Conservation (phyloP, 2,113 vertebrate genomes). For the Promerops cafer region DNA sequence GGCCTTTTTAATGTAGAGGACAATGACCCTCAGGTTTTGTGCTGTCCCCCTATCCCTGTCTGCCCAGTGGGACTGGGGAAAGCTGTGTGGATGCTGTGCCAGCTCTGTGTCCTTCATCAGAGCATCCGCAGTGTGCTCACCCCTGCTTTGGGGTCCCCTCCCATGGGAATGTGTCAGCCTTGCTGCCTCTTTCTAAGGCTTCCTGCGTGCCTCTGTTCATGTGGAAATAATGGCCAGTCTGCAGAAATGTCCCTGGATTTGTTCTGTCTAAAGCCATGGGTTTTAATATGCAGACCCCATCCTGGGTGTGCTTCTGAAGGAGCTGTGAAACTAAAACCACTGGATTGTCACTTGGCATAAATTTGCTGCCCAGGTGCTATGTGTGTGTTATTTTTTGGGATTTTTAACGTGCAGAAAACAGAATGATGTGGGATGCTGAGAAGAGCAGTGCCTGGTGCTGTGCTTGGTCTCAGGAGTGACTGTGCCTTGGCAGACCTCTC, state of each 20-base stretch:
- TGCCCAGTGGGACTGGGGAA: not conserved
- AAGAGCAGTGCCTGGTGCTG: not conserved
- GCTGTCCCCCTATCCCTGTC: not conserved
- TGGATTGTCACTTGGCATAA: not conserved
- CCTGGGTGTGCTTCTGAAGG: not conserved
- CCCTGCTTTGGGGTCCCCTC: not conserved
- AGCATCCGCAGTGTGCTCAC: not conserved
- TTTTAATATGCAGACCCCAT: not conserved
- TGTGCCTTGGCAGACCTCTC: not conserved
- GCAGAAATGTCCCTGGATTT: not conserved
- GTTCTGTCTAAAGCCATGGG: not conserved
- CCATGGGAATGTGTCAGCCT: not conserved
- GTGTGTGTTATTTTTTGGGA: accelerated
- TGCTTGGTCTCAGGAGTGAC: not conserved
- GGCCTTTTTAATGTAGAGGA: not conserved
- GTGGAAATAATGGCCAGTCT: not conserved
- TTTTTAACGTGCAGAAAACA: not conserved
- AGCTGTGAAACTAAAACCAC: not conserved
- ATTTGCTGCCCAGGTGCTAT: not conserved
- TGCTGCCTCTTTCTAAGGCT: not conserved
- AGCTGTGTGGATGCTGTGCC: not conserved
- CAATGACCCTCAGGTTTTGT: not conserved
- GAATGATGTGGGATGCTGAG: not conserved
- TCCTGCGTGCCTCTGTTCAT: not conserved
- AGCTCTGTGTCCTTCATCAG: not conserved